Base-by-base conservation (phyloP, 2,888 invertebrate species). In the Homarus gammarus region DNA sequence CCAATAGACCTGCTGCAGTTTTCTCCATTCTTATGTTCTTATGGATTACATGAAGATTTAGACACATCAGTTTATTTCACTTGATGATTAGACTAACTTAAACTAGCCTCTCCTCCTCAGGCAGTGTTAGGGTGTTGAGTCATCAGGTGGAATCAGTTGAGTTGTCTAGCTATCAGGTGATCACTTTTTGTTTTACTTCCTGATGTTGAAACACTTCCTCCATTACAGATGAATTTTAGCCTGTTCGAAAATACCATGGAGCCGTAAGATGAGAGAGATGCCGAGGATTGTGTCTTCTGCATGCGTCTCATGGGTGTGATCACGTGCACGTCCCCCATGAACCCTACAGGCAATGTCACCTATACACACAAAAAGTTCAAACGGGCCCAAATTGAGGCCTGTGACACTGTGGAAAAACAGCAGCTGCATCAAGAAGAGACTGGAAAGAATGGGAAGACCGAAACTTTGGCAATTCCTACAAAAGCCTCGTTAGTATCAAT, bases 351-450 rank as follows among this genome's bases (percentile, higher is more conserved):
- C 84, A 79, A 90, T 90, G 89, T 91, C 90, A 89, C 86, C 73
- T 92, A 92, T 85, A 89, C 89, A 64, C 92, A 92, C 83, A 92
- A 92, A 87, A 92, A 92, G 89, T 92, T 92, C 89, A 92, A 92
- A 83, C 85, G 92, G 78, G 88, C 89, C 82, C 83, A 85, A 61
- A 73, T 84, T 56, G 90, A 90, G 85, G 86, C 87, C 75, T 89
- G 84, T 82, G 86, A 92, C 56, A 73, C 31, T 73, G 40, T 36
- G 33, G 84, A 70, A 70, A 44, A 84, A 3, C 68, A 83, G 72
- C 83, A 83, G 15, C 51, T 18, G 2, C 81, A 87, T 33, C 87
- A 78, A 38, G 51, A 78, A 22, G 77, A 64, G 27, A 44, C 27
- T 33, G 78, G 40, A 22, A 86, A 64, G 51, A 68, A 78, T 8